Evolutionary conservation across 1,140 invertebrate genomes (phyloP).

Genomic region (Solenopsis fugax): DNA sequence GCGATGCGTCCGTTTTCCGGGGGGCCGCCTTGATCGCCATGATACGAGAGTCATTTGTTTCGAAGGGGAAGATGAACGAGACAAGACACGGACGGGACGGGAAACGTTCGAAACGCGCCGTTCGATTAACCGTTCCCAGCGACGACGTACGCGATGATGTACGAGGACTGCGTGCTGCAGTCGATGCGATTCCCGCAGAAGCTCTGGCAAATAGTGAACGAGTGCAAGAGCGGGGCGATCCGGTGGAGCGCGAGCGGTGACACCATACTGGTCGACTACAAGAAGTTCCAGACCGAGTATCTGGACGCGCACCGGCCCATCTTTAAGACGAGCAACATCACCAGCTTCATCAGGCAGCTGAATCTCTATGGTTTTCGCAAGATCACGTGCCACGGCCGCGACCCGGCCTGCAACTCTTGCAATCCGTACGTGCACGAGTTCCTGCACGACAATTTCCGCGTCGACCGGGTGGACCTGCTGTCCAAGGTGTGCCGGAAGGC

Average conservation of each 20-base stretch:
- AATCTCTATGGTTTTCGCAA: slow-evolving; percentile 89
- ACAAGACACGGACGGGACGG: slow-evolving; percentile 2
- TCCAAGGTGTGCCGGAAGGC: slow-evolving; percentile 88
- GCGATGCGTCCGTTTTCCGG: not conserved
- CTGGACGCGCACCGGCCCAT: slow-evolving; percentile 86
- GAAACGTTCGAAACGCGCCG: slow-evolving; percentile 46
- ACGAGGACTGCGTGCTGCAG: slow-evolving; percentile 84
- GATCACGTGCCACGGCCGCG: slow-evolving; percentile 88
- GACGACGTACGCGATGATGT: slow-evolving; percentile 78
- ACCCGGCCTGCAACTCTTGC: slow-evolving; percentile 86
- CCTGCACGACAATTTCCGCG: slow-evolving; percentile 87
- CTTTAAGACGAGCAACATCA: slow-evolving; percentile 89
- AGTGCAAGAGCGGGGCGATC: slow-evolving; percentile 86
- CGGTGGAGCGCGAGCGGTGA: slow-evolving; percentile 87
- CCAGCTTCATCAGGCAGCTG: slow-evolving; percentile 88
- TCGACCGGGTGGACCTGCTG: slow-evolving; percentile 86
- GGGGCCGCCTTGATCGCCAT: slow-evolving; percentile 38
- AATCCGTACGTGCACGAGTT: slow-evolving; percentile 88
- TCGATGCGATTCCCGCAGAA: slow-evolving; percentile 89
- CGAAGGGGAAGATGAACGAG: slow-evolving; percentile 24
- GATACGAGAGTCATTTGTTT: slow-evolving; percentile 71
- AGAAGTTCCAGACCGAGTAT: slow-evolving; percentile 87
- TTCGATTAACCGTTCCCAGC: not conserved
- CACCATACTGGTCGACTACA: slow-evolving; percentile 88
- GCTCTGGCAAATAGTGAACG: slow-evolving; percentile 88